Conservation (phyloP, 2,888 invertebrate genomes). For the Branchellion lobata region DNA sequence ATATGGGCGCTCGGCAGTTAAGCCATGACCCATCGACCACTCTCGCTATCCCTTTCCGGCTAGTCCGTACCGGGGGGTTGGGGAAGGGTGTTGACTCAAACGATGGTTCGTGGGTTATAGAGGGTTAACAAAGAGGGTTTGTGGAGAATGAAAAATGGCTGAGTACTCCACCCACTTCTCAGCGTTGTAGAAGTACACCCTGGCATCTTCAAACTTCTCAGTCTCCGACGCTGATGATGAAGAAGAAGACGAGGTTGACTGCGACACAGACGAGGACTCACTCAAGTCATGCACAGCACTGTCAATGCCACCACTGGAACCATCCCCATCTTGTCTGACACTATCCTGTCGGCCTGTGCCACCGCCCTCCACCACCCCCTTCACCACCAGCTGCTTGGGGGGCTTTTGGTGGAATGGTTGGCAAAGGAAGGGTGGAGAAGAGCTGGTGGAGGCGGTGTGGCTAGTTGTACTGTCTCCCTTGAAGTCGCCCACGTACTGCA, state of each 20-base stretch:
- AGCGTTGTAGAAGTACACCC: conserved; percentile 29
- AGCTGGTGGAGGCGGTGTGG: too few species aligned
- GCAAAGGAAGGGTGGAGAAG: neutral
- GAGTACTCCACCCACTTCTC: conserved; percentile 18
- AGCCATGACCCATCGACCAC: too few species aligned
- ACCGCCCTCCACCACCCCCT: neutral
- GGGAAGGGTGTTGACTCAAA: too few species aligned
- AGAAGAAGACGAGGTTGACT: conserved; percentile 31
- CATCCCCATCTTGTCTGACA: conserved; percentile 26
- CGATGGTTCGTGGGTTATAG: too few species aligned
- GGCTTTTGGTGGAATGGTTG: neutral
- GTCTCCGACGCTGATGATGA: conserved; percentile 23
- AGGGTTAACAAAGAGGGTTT: too few species aligned
- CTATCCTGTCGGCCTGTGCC: too few species aligned
- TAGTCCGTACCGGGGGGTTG: too few species aligned
- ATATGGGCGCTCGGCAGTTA: too few species aligned
- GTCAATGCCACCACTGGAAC: conserved; percentile 26
- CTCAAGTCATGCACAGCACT: conserved; percentile 32
- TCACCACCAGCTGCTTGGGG: neutral
- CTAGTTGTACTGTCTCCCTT: too few species aligned
- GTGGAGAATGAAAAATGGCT: too few species aligned
- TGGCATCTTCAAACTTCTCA: conserved; percentile 41
- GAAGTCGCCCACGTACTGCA: too few species aligned
- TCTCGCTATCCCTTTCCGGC: too few species aligned
- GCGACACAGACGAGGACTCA: conserved; percentile 24